Conservation (phyloP, 2,797 vertebrate genomes). For the Sebastolobus alascanus region DNA sequence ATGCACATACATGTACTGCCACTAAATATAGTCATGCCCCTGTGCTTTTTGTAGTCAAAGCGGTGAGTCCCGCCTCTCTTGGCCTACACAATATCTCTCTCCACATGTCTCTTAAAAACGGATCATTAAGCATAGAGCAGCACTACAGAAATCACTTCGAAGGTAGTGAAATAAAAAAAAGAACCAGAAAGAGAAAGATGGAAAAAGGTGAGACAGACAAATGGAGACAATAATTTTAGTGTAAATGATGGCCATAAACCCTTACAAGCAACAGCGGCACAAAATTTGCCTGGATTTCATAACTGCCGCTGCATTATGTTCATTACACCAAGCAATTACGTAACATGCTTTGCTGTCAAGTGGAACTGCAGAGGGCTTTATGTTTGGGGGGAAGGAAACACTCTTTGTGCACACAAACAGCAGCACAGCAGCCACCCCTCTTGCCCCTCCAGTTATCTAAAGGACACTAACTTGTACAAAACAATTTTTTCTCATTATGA, state of each 20-base stretch:
- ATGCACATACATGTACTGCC: background rate
- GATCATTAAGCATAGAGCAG: background rate
- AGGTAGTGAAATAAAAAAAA: background rate
- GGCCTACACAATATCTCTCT: background rate
- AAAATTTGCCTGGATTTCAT: constrained; percentile 39
- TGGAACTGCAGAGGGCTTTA: constrained; percentile 58
- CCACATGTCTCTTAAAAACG: background rate
- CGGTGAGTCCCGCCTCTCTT: constrained; percentile 32
- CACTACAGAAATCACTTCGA: constrained; percentile 2
- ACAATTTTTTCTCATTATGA: background rate
- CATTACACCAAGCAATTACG: constrained; percentile 66
- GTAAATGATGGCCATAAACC: constrained; percentile 16
- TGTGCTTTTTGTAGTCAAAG: constrained; percentile 8
- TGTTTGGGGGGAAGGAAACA: constrained; percentile 40
- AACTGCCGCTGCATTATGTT: constrained; percentile 37
- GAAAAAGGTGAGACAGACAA: background rate
- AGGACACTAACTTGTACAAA: background rate
- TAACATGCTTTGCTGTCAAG: constrained; percentile 61
- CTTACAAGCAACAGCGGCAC: constrained; percentile 42
- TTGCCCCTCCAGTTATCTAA: background rate
- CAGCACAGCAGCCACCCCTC: background rate
- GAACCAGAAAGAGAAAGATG: background rate
- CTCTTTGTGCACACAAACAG: background rate
- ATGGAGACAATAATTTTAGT: background rate
- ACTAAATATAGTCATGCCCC: background rate